These are phyloP conservation scores for Balearica regulorum DNA, from an alignment of 2,797 vertebrate genomes.

Conservation along the genomic window DNA sequence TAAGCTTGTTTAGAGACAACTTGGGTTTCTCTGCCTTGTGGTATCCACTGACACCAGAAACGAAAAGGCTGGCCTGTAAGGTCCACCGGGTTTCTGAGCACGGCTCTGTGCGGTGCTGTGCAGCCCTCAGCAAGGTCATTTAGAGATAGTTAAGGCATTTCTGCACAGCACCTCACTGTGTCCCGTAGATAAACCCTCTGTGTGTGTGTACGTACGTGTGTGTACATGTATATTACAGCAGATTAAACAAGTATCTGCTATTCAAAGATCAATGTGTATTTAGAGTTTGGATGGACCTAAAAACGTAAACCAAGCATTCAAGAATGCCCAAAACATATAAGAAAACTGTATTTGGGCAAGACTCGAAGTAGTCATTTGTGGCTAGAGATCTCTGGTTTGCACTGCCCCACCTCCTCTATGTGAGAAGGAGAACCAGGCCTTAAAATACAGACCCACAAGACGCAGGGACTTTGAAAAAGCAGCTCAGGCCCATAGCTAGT, in stretches of 20 bases:
- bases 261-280: constrained; percentile 39
- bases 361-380: constrained; percentile 44
- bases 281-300: constrained; percentile 26
- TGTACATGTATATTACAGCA: neutral
- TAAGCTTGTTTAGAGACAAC: neutral
- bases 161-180: constrained; percentile 43
- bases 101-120: neutral
- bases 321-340: constrained; percentile 24
- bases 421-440: neutral
- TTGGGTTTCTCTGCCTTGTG: neutral
- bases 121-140: neutral
- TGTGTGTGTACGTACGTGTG: neutral
- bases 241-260: constrained; percentile 49
- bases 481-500: neutral
- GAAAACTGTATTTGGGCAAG: constrained; percentile 41
- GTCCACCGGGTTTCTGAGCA: neutral
- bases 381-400: constrained; percentile 29
- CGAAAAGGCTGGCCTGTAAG: neutral
- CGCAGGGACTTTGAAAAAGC: neutral
- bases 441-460: constrained; percentile 23
- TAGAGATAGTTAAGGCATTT: constrained; percentile 24
- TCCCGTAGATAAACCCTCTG: constrained; percentile 28
- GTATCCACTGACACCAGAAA: neutral
- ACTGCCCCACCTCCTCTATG: neutral
- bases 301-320: constrained; percentile 52